A percentile compares a stretch with the other conserved stretches of the same genome.
Evolutionary conservation across 2,888 invertebrate species (phyloP).

Genomic region (Sarcophaga variegata): DNA sequence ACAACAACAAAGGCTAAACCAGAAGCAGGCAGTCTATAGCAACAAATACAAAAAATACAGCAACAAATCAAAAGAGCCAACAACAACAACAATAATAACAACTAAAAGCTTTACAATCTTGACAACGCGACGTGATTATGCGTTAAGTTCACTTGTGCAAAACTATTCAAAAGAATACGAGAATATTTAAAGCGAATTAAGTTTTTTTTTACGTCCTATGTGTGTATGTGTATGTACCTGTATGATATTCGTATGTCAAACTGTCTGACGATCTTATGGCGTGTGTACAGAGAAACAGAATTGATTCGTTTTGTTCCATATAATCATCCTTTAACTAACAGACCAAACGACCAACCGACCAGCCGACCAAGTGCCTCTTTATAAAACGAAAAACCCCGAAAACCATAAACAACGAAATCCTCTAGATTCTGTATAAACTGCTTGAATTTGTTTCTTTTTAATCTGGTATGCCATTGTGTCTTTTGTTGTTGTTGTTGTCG

Average conservation of each 20-base stretch:
- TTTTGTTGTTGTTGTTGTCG: slow-evolving; percentile 13
- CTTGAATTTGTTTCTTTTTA: slow-evolving; percentile 23
- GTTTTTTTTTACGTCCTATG: neutral
- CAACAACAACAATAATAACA: slow-evolving; percentile 27
- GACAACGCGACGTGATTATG: slow-evolving; percentile 77
- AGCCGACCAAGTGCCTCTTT: slow-evolving; percentile 24
- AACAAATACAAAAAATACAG: slow-evolving; percentile 22
- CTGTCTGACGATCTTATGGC: slow-evolving; percentile 6
- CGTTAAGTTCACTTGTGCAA: slow-evolving; percentile 74
- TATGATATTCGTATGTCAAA: neutral
- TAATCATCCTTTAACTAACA: slow-evolving; percentile 54
- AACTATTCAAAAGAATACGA: slow-evolving; percentile 48
- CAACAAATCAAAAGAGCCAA: slow-evolving; percentile 23
- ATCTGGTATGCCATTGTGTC: neutral
- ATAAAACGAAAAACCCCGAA: slow-evolving; percentile 13
- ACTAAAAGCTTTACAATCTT: slow-evolving; percentile 69
- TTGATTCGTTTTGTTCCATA: slow-evolving; percentile 48
- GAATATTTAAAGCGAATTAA: slow-evolving; percentile 36
- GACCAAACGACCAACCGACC: no score
- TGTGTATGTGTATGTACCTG: neutral
- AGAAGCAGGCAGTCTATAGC: slow-evolving; percentile 35
- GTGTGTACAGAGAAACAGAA: neutral
- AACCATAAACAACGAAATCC: neutral
- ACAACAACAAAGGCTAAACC: neutral
- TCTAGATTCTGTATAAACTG: slow-evolving; percentile 45